Evolutionary conservation across 2,797 vertebrate genomes (phyloP), one percentile per base, ranked within the genome.

Genomic region (Gymnoscopelus braueri): DNA sequence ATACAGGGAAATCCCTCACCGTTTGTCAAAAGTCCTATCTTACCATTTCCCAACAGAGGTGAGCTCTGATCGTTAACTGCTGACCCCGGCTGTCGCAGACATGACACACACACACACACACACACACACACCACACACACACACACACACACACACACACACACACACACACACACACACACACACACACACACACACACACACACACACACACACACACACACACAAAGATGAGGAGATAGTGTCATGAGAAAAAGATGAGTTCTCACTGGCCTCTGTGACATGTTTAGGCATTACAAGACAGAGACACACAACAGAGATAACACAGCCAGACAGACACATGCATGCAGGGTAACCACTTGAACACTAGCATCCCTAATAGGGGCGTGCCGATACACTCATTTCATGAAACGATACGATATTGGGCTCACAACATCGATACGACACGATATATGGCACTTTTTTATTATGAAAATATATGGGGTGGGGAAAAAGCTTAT

Each of bases 11-110:
- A 80, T 78, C 67, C 64, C 73, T 77, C 59, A 60, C 60, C 71
- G 71, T 85, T 82, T 82, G 79, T 65, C 57, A 39, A 81, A 77
- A 81, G 75, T 80, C 71, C 78, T 87, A 82, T 86, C 83, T 84
- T 49, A 67, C 32, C 70, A 55, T 85, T 88, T 87, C 86, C 78
- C 80, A 90, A 88, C 62, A 78, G 74, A 84, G 86, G 85, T 84
- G 82, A 88, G 54, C 72, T 71, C 71, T 70, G 77, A 83, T 80
- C 69, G 74, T 88, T 80, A 87, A 90, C 84, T 87, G 88, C 85
- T 91, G 84, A 92, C 89, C 87, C 75, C 32, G 48, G 62, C 71
- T 65, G 72, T 86, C 79, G 82, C 58, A 51, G 55, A 63, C n/a
- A 70, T 44, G 23, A 19, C 12, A 2, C 14, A 24, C 47, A 48